phyloP scores from a whole-genome alignment of 2,797 vertebrate genomes.

The Eulemur albifrons region DNA sequence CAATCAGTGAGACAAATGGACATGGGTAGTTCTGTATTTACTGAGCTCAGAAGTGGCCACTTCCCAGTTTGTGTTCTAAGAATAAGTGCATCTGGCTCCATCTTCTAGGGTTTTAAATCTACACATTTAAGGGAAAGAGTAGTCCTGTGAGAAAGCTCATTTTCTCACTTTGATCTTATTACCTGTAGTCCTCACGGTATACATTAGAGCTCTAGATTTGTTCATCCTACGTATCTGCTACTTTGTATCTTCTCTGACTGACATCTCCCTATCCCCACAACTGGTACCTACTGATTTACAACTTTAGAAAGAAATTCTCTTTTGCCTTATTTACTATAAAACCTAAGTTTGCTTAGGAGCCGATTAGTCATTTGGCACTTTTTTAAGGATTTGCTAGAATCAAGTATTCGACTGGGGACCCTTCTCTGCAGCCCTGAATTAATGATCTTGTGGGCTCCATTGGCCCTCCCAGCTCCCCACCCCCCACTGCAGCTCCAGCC shows the following conservation, averaged over 20 bases:
- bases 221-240: background rate
- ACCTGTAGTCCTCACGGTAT: background rate
- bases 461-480: background rate
- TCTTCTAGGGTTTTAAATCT: background rate
- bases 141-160: background rate
- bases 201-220: background rate
- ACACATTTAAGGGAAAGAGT: background rate
- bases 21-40: background rate
- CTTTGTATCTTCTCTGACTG: background rate
- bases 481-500: background rate
- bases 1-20: background rate
- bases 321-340: background rate
- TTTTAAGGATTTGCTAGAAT: background rate
- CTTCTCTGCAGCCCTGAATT: slow-evolving; percentile 6
- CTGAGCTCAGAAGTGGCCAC: background rate
- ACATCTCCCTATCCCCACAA: background rate
- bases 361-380: background rate
- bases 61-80: background rate
- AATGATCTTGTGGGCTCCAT: background rate
- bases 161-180: background rate
- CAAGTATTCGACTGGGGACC: background rate
- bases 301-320: background rate
- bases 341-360: background rate
- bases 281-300: background rate
- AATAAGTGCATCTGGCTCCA: background rate